Evolutionary conservation across 2,113 vertebrate genomes (phyloP).

Genomic region (Laticauda colubrina): DNA sequence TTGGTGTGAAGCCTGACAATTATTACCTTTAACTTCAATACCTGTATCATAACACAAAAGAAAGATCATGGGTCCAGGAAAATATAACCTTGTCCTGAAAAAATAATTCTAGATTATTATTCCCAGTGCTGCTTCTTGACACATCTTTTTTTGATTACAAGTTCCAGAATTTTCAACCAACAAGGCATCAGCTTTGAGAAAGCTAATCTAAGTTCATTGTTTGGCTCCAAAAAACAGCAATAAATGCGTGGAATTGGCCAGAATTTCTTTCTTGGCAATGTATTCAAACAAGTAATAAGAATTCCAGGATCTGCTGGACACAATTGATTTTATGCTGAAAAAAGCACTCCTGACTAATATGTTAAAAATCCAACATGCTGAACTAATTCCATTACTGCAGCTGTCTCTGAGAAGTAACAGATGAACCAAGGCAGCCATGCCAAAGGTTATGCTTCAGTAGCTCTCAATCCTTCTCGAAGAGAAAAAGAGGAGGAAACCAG

Average conservation of each 20-base stretch:
- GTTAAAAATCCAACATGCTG: neutral
- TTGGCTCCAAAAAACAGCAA: neutral
- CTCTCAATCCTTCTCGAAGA: neutral
- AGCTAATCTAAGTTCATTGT: neutral
- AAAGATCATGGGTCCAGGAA: neutral
- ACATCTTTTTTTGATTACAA: neutral
- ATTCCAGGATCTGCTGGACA: neutral
- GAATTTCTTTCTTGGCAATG: neutral
- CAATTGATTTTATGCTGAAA: neutral
- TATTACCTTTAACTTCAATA: neutral
- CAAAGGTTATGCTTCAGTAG: neutral
- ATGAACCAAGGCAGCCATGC: neutral
- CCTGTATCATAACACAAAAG: neutral
- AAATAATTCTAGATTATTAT: neutral
- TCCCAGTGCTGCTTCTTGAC: neutral
- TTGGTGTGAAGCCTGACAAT: neutral
- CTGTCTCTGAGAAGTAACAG: neutral
- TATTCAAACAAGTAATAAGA: neutral
- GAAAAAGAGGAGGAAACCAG: neutral
- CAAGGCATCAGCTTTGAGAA: neutral
- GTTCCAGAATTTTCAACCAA: neutral
- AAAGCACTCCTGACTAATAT: neutral
- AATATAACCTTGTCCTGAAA: neutral
- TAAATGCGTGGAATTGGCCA: neutral
- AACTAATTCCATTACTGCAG: neutral